Conservation (phyloP, 2,797 vertebrate genomes). For the Hippoglossus hippoglossus region DNA sequence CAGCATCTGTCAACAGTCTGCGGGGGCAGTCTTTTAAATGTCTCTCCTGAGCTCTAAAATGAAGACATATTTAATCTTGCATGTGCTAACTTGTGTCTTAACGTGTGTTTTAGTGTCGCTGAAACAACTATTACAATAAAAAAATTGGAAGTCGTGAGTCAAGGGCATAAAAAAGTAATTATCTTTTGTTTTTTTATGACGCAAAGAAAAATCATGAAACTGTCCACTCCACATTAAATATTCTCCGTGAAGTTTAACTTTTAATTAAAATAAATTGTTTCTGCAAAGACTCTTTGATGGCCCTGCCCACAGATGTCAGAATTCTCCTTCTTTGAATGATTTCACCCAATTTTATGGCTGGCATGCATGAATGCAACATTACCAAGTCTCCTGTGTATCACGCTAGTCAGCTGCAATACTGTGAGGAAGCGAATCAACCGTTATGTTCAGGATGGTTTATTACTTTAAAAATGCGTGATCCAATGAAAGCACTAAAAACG, state of each 20-base stretch:
- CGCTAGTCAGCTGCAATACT: not conserved
- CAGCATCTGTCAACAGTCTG: constrained; percentile 21
- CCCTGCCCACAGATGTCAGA: not conserved
- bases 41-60: not conserved
- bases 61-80: not conserved
- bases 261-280: constrained; percentile 7
- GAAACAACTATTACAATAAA: not conserved
- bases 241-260: not conserved
- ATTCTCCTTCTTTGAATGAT: constrained; percentile 10
- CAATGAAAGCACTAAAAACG: too few relatives aligned
- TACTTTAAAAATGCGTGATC: too few relatives aligned
- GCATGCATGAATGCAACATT: not conserved
- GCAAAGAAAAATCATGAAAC: constrained; percentile 6
- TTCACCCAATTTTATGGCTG: not conserved
- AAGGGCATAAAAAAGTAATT: not conserved
- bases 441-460: not conserved
- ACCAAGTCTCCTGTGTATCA: too few relatives aligned
- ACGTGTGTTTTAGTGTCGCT: constrained; percentile 1
- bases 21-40: constrained; percentile 7
- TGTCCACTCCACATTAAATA: not conserved
- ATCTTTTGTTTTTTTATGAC: not conserved
- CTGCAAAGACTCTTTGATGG: not conserved
- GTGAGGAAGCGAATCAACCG: not conserved
- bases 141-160: not conserved
- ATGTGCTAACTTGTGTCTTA: not conserved